Percentiles rank a stretch among this genome's conserved stretches.
Conservation (phyloP, 1,140 invertebrate species). For the Philotrypesis tridentata region DNA sequence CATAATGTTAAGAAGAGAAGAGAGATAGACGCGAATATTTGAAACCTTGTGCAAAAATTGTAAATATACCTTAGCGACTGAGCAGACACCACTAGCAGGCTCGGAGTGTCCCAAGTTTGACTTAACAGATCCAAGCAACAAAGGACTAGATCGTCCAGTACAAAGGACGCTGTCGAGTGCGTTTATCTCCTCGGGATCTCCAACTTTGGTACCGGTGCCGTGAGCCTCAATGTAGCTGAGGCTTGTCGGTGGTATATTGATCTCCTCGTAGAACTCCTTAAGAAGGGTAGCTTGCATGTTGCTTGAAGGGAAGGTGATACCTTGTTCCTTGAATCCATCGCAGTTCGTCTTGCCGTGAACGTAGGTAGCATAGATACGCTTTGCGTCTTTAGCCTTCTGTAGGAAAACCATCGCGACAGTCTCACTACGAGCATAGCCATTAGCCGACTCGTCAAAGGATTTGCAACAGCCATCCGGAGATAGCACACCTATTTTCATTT, state of each 20-base stretch:
- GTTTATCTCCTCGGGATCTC: slow-evolving; percentile 91
- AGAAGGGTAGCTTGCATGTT: slow-evolving; percentile 86
- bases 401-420: slow-evolving; percentile 85
- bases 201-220: slow-evolving; percentile 87
- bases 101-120: slow-evolving; percentile 96
- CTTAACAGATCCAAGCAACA: slow-evolving; percentile 92
- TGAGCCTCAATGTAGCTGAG: slow-evolving; percentile 93
- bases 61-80: slow-evolving; percentile 83
- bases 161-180: slow-evolving; percentile 90
- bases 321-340: slow-evolving; percentile 89
- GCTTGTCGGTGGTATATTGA: slow-evolving; percentile 80
- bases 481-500: slow-evolving; percentile 80
- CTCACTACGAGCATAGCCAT: slow-evolving; percentile 86
- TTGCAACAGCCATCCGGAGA: slow-evolving; percentile 90
- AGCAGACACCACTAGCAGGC: slow-evolving; percentile 89
- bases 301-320: slow-evolving; percentile 94
- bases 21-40: too few species aligned
- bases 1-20: too few species aligned
- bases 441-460: slow-evolving; percentile 88
- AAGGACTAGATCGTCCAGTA: slow-evolving; percentile 78
- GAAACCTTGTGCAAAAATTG: not conserved
- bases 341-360: slow-evolving; percentile 83
- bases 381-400: slow-evolving; percentile 87
- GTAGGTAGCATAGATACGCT: slow-evolving; percentile 83
- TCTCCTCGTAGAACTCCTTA: slow-evolving; percentile 90